Evolutionary conservation across 2,797 vertebrate species (phyloP), one percentile per base, ranked within the genome.

Genomic region (Microchirus variegatus): DNA sequence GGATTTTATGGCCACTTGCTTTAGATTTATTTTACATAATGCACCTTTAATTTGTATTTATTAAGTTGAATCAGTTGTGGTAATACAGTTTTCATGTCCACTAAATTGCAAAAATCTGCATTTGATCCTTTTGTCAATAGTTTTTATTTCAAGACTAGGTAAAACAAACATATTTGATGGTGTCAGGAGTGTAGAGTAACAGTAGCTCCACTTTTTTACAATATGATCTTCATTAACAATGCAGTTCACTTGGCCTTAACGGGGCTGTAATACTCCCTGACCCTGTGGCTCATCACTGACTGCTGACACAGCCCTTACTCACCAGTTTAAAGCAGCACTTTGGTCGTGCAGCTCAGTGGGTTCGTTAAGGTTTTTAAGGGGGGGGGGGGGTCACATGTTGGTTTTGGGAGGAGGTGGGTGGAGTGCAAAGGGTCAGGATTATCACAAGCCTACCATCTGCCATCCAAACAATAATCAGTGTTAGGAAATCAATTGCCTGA

Each of bases 381-480:
- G 35, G 36, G 14, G 4, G 31, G 31, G 31, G 42, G 38, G 61
- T 49, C 37, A 49, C 40, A 12, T 62, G 79, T 59, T 65, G 49
- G 52, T 70, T 59, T 16, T 16, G 48, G 72, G 64, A 70, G 67
- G 71, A 65, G 15, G 78, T 77, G 77, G 53, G 4, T 82, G 82
- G 79, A 87, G 88, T 84, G 77, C 85, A 86, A 78, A 59, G 80
- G 81, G 78, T 87, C 82, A 84, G 38, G 94, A 95, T 96, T 95
- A 95, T 61, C 86, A 22, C 35, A 78, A 41, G 68, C 80, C 87
- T 67, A 52, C 94, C 95, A 95, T 95, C 94, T 95, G 94, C 86
- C 85, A 80, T 61, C 76, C 55, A 76, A 46, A 87, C 64, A 77
- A 87, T 81, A 85, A 83, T 87, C 80, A 78, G 15, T 63, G 77